Conservation (phyloP, 2,888 invertebrate species). For the Torymus tubicola region DNA sequence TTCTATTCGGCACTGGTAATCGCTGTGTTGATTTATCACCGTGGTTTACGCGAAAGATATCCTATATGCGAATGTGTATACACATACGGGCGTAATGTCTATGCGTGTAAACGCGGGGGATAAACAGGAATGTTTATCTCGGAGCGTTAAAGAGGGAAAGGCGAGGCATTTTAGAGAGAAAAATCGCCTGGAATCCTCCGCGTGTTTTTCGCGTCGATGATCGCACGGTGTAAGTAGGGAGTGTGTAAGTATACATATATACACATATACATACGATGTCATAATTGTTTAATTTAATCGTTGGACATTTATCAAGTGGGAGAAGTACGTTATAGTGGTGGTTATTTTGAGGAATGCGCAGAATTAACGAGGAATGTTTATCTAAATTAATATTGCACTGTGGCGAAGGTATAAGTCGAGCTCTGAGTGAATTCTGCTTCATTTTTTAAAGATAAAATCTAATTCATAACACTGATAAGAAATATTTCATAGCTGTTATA, state of each 20-base stretch:
- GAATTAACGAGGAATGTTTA: constrained; percentile 24
- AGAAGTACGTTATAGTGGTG: not conserved
- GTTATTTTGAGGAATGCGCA: constrained; percentile 1
- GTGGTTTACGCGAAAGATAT: constrained; percentile 3
- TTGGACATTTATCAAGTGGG: constrained; percentile 25
- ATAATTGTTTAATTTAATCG: constrained; percentile 52
- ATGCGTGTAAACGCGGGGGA: constrained; percentile 26
- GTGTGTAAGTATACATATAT: too few species aligned
- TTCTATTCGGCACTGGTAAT: constrained; percentile 26
- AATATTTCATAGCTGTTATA: too few species aligned
- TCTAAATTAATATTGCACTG: constrained; percentile 29
- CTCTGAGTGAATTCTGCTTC: not conserved
- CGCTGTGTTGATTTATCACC: constrained; percentile 44
- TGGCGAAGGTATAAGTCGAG: not conserved
- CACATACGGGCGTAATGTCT: not conserved
- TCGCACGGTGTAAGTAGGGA: too few species aligned
- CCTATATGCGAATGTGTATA: too few species aligned
- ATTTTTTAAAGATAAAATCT: constrained; percentile 2
- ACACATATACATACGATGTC: not conserved
- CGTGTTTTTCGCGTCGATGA: constrained; percentile 13
- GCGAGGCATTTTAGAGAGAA: not conserved
- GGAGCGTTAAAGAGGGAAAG: not conserved
- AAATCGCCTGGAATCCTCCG: constrained; percentile 26
- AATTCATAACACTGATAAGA: too few species aligned
- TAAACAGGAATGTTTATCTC: constrained; percentile 33